Base-by-base conservation (phyloP, 2,888 invertebrate genomes). In the Augiades crinisus region DNA sequence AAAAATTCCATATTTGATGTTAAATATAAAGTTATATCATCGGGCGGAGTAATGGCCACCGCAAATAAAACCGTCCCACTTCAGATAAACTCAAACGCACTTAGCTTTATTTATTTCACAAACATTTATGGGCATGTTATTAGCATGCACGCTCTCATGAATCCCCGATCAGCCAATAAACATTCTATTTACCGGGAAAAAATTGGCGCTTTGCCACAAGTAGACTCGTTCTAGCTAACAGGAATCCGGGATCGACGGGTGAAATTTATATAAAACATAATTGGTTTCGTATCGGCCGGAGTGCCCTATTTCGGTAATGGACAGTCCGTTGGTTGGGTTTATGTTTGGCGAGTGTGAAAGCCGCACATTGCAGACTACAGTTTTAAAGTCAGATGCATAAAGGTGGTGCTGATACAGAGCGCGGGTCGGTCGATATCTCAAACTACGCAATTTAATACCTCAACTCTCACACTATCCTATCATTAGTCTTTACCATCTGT, bases 221-320 rank as follows among this genome's bases (percentile, higher is more conserved):
- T 13, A 36, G 24, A 36, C 13, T 36, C 31, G 30, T 14, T 27
- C 36, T 30, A 12, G 6, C 13, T 31, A 31, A 21, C 38, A 10
- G 21, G 22, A 24, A 30, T 47, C 27, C 37, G 21, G 33, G 34
- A 36, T 36, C 30, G 19, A 43, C 64, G 63, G 63, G 61, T 56
- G 71, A 78, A 81, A 81, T 82, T 83, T 81, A 83, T 80, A 67
- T 69, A 70, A 68, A 72, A 72, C 72, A 74, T 80, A 81, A 81
- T 83, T 83, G 81, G 77, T 77, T 81, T 81, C 81, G 77, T 78
- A 79, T 76, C 65, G 75, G 75, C 70, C 75, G 75, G 78, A 78
- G 77, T 64, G 57, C 59, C 68, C 75, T 72, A 74, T 78, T 78
- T 70, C 67, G 62, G 69, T 78, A 80, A 79, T 78, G 78, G 78